Conservation (phyloP, 1,140 invertebrate species). For the Drosophila lacteicornis region DNA sequence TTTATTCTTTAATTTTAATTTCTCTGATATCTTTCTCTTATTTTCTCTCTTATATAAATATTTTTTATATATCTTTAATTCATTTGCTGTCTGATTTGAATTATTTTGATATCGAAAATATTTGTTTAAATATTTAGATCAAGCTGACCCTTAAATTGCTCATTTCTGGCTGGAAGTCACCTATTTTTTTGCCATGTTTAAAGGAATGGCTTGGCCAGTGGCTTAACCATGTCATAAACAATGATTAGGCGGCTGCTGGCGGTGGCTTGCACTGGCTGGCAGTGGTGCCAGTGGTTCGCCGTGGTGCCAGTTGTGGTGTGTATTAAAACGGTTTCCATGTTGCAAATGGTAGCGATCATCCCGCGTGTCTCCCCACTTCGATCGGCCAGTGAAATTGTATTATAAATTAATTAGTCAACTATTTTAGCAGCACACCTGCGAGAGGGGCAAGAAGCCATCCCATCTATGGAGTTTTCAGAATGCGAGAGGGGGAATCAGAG, state of each 20-base stretch:
- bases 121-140: too few species aligned
- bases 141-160: neutral
- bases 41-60: too few species aligned
- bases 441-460: slow-evolving; percentile 1
- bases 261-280: slow-evolving; percentile 10
- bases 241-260: slow-evolving; percentile 51
- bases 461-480: slow-evolving; percentile 35
- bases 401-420: slow-evolving; percentile 70
- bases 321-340: slow-evolving; percentile 77
- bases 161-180: too few species aligned
- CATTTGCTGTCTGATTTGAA: too few species aligned
- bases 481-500: slow-evolving; percentile 1
- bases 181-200: slow-evolving; percentile 1
- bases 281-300: neutral
- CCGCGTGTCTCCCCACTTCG: neutral
- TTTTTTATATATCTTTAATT: too few species aligned
- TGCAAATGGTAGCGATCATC: slow-evolving; percentile 49
- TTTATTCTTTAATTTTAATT: too few species aligned
- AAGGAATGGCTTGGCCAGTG: slow-evolving; percentile 26
- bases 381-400: slow-evolving; percentile 53
- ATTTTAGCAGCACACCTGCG: slow-evolving; percentile 57
- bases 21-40: too few species aligned
- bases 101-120: too few species aligned
- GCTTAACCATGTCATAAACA: slow-evolving; percentile 56
- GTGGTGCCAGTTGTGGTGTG: slow-evolving; percentile 43